phyloP scores from a whole-genome alignment of 2,797 vertebrate genomes.

The Pseudopleuronectes americanus region DNA sequence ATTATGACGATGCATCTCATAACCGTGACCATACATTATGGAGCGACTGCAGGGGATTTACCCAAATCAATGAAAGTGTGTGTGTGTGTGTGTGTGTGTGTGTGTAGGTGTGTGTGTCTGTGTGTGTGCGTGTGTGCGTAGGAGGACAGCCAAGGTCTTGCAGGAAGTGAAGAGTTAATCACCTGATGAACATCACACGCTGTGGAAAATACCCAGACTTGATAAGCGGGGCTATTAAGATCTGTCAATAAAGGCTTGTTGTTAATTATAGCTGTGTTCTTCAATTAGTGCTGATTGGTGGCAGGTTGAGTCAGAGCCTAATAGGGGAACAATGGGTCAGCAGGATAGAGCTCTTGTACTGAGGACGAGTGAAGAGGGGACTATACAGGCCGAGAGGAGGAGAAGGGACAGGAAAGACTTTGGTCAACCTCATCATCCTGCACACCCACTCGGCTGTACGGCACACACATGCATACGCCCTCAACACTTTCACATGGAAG shows the following conservation, averaged over 20 bases:
- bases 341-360: conserved; percentile 1
- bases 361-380: conserved; percentile 19
- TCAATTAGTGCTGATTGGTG: conserved; percentile 59
- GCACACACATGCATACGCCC: conserved; percentile 48
- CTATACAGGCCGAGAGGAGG: neutral
- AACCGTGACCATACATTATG: conserved; percentile 25
- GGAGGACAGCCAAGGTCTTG: neutral
- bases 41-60: neutral
- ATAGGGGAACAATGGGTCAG: conserved; percentile 44
- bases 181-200: conserved; percentile 23
- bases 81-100: neutral
- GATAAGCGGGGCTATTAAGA: conserved; percentile 48
- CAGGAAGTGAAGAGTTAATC: conserved; percentile 40
- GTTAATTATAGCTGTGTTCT: conserved; percentile 58
- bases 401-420: conserved; percentile 9
- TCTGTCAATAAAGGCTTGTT: conserved; percentile 43
- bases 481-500: conserved; percentile 56
- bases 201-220: conserved; percentile 41
- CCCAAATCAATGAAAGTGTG: neutral
- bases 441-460: conserved; percentile 37
- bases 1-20: conserved; percentile 15
- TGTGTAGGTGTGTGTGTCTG: too few species aligned
- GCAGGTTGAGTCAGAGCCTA: conserved; percentile 32
- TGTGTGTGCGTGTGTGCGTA: neutral
- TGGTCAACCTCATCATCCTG: conserved; percentile 20